Conservation (phyloP, 2,888 invertebrate species). For the Psylliodes chrysocephalus region DNA sequence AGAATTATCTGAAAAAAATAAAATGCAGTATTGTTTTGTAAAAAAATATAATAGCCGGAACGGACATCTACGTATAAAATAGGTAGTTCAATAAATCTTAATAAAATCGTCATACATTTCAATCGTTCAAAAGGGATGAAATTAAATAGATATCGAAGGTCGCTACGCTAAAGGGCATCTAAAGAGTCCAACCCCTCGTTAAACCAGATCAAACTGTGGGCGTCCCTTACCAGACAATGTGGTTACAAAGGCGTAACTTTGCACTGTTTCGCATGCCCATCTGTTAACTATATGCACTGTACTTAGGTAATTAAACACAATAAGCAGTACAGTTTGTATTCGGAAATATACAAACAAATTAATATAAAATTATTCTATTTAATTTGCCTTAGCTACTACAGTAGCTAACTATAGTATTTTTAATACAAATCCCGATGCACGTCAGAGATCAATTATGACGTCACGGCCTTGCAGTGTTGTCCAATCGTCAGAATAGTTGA, state of each 20-base stretch:
- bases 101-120: not conserved
- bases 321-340: not conserved
- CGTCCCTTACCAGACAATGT: constrained; percentile 48
- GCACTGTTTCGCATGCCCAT: constrained; percentile 47
- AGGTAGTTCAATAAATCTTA: not conserved
- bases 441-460: too few relatives aligned
- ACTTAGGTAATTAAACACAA: constrained; percentile 14
- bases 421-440: too few relatives aligned
- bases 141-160: not conserved
- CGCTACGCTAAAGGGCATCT: not conserved
- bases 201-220: constrained; percentile 35
- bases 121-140: not conserved
- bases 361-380: too few relatives aligned
- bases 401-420: too few relatives aligned
- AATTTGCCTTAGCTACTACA: too few relatives aligned
- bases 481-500: too few relatives aligned
- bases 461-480: too few relatives aligned
- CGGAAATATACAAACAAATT: not conserved
- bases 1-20: too few relatives aligned
- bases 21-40: too few relatives aligned
- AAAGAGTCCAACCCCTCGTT: constrained; percentile 38
- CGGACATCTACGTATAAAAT: too few relatives aligned
- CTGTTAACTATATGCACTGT: constrained; percentile 48
- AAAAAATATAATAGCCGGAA: too few relatives aligned
- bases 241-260: constrained; percentile 52